phyloP scores from a whole-genome alignment of 2,797 vertebrate species.

The Hylomyscus alleni region DNA sequence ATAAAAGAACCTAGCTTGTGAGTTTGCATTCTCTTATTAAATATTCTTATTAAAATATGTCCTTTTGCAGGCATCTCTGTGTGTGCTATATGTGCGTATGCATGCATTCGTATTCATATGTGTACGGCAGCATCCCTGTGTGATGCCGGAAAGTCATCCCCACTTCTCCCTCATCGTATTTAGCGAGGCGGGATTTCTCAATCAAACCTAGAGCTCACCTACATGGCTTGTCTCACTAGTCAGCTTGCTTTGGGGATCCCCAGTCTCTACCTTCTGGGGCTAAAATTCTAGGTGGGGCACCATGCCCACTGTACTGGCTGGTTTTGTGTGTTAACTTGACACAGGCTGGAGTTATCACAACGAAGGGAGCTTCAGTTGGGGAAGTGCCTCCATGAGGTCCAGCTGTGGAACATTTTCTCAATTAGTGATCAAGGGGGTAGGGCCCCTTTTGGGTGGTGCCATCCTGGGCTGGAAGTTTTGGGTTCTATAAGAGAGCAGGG shows the following conservation, averaged over 20 bases:
- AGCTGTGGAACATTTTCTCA: too few relatives aligned
- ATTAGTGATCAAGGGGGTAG: too few relatives aligned
- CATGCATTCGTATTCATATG: accelerated
- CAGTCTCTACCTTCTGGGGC: background rate
- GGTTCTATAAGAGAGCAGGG: too few relatives aligned
- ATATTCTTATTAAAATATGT: background rate
- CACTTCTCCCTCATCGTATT: background rate
- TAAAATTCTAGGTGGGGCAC: background rate
- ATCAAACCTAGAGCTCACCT: background rate
- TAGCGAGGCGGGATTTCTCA: background rate
- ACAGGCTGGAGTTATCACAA: too few relatives aligned
- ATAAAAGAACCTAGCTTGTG: background rate
- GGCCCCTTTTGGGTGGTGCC: too few relatives aligned
- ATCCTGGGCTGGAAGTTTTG: too few relatives aligned
- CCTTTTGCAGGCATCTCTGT: background rate
- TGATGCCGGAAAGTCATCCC: background rate
- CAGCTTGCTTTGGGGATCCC: background rate
- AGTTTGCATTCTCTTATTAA: background rate
- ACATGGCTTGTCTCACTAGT: background rate
- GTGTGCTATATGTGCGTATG: too few relatives aligned
- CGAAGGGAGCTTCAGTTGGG: too few relatives aligned
- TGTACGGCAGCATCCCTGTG: background rate
- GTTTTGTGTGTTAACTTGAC: too few relatives aligned
- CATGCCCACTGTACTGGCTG: too few relatives aligned
- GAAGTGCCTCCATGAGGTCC: too few relatives aligned